Evolutionary conservation across 2,888 invertebrate genomes (phyloP), one percentile per base, ranked within the genome.

Genomic region (Zelleria hepariella): DNA sequence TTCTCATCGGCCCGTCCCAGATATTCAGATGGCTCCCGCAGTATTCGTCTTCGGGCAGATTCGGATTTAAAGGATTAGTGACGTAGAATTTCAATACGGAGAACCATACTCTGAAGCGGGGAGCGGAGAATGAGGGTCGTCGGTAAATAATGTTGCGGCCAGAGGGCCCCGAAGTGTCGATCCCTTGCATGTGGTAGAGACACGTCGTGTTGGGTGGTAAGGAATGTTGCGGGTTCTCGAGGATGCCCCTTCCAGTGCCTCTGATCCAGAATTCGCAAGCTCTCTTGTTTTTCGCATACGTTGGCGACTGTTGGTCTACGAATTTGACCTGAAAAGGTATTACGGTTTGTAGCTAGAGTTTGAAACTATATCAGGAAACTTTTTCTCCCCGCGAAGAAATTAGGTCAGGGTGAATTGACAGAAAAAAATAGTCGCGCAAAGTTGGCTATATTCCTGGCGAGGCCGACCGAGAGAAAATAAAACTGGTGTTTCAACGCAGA

Each of bases 181-280:
- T 91, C 47, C 92, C 92, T 72, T 89, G 89, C 73, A 97, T 91
- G 76, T 96, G 95, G 77, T 96, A 97, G 23, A 96, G 91, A 74
- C 97, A 97, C 7, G 96, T 96, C 24, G 95, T 96, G 76, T 96
- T 96, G 0, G 95, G 94, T 0, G 96, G 94, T 64, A 97, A 81
- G 3, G 96, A 94, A 82, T 97, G 96, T 66, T 93, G 91, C 0
- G 96, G 96, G 72, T 95, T 95, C 68, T 95, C 94, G 56, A 96
- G 74, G 5, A 95, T 86, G n/a, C 96, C 96, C 58, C 92, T 92
- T 1, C 93, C 93, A 0, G 94, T 93, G 5, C 95, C 95, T 62
- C 94, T 90, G 64, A 96, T 91, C 95, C 95, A 95, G 74, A 96
- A 96, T 75, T 96, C 96, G 74, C 96, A 96, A 25, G 92, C 91